These are phyloP conservation scores for Selene dorsalis DNA, from an alignment of 2,797 vertebrate genomes.

Conservation along the genomic window DNA sequence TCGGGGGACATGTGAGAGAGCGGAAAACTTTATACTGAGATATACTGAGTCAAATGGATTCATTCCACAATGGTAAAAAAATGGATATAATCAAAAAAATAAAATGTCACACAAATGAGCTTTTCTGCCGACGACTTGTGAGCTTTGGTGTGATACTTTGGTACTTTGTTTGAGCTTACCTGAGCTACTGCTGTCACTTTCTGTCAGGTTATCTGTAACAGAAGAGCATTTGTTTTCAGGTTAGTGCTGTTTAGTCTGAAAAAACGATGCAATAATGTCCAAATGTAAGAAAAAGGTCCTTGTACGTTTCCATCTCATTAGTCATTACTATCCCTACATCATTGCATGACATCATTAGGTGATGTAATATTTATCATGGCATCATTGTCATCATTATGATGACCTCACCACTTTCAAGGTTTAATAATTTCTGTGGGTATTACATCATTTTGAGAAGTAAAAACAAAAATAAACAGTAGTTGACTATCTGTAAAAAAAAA, in stretches of 20 bases:
- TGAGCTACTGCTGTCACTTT: conserved; percentile 75
- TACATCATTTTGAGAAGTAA: background rate
- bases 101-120: background rate
- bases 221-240: conserved; percentile 16
- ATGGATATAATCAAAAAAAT: background rate
- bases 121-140: background rate
- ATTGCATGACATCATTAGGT: background rate
- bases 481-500: background rate
- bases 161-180: conserved; percentile 63
- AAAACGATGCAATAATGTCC: conserved; percentile 4
- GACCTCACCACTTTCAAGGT: conserved; percentile 7
- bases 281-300: background rate
- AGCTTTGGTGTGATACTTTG: no score
- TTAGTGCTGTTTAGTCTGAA: background rate
- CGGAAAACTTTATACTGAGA: background rate
- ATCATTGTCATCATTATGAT: background rate
- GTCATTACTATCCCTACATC: background rate
- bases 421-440: background rate
- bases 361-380: background rate
- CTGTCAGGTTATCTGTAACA: conserved; percentile 71
- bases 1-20: background rate
- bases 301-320: conserved; percentile 7
- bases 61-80: no score
- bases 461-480: conserved; percentile 2
- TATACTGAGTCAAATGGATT: conserved; percentile 5